These are phyloP conservation scores for Enteromius paludinosus DNA, from an alignment of 2,797 vertebrate genomes.

Conservation along the genomic window DNA sequence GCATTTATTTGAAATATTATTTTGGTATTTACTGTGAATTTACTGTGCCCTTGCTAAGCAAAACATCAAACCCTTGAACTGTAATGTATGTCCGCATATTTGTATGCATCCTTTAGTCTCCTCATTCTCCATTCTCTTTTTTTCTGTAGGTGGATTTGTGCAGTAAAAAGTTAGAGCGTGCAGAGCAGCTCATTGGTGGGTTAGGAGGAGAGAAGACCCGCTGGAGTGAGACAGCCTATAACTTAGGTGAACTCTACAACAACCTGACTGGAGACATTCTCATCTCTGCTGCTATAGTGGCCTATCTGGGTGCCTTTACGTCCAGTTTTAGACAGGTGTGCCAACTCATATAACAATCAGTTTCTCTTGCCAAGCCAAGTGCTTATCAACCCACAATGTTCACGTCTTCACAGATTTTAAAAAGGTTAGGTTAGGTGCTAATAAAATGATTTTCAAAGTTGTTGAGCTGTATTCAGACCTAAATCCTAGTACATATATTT, in stretches of 20 bases:
- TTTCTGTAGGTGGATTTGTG: constrained; percentile 82
- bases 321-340: constrained; percentile 87
- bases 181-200: constrained; percentile 88
- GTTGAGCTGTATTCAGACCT: neutral
- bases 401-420: neutral
- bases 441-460: neutral
- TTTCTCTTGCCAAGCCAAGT: neutral
- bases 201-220: constrained; percentile 89
- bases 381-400: neutral
- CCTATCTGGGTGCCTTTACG: constrained; percentile 89
- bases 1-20: neutral
- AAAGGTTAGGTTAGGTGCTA: neutral
- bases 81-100: neutral
- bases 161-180: constrained; percentile 86
- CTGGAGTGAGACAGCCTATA: constrained; percentile 83
- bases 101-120: neutral
- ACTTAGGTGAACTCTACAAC: constrained; percentile 81
- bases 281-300: constrained; percentile 85
- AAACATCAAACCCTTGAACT: neutral
- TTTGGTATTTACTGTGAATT: too few species aligned
- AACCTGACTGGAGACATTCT: constrained; percentile 89
- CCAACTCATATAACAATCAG: neutral
- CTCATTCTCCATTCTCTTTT: neutral
- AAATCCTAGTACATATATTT: neutral
- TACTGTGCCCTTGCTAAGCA: neutral